Evolutionary conservation across 2,797 vertebrate species (phyloP).

Genomic region (Betta splendens): DNA sequence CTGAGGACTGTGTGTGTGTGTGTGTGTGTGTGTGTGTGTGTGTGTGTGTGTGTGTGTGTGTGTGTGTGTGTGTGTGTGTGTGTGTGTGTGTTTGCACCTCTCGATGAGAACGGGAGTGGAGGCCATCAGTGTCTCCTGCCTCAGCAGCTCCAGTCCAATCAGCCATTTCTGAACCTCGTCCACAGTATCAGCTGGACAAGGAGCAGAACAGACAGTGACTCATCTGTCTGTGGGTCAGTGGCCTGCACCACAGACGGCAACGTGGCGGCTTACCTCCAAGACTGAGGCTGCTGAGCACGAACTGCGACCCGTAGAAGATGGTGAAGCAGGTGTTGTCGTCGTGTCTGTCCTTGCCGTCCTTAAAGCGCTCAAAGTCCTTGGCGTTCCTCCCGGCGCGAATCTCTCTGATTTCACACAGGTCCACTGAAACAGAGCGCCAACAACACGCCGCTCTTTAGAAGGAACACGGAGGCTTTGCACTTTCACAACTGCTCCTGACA

Average conservation of each 20-base stretch:
- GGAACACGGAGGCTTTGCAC: not conserved
- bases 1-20: not conserved
- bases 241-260: no score
- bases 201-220: no score
- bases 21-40: constrained; percentile 1
- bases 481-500: not conserved
- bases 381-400: constrained; percentile 91
- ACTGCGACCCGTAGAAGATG: constrained; percentile 92
- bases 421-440: constrained; percentile 83
- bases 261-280: constrained; percentile 90
- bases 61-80: not conserved
- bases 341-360: constrained; percentile 81
- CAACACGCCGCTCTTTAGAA: not conserved
- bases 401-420: constrained; percentile 94
- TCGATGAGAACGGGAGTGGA: constrained; percentile 91
- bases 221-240: no score
- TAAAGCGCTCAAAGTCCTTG: constrained; percentile 96
- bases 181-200: constrained; percentile 85
- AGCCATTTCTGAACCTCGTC: constrained; percentile 92
- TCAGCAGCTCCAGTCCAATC: constrained; percentile 88
- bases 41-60: no score
- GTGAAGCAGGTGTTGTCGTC: constrained; percentile 87
- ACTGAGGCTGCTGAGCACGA: constrained; percentile 94
- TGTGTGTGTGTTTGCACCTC: constrained; percentile 79
- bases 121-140: constrained; percentile 85